Conservation (phyloP, 2,888 invertebrate species). For the Sinodicranocentrus sp. region DNA sequence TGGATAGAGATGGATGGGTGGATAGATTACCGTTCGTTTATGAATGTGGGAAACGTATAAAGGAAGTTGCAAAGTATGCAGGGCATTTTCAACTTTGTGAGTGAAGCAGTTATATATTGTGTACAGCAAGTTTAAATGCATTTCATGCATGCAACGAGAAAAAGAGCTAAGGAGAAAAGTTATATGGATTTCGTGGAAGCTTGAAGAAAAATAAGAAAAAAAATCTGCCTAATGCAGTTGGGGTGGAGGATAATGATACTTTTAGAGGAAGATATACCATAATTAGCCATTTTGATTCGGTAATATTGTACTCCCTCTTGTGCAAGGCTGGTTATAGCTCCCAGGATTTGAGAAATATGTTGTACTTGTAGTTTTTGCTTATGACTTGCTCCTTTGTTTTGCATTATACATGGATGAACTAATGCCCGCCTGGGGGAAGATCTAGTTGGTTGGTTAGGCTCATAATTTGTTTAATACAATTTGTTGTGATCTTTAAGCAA, state of each 20-base stretch:
- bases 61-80: no score
- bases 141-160: no score
- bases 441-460: not conserved
- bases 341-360: no score
- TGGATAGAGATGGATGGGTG: slow-evolving; percentile 58
- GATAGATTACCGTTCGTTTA: slow-evolving; percentile 32
- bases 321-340: slow-evolving; percentile 29
- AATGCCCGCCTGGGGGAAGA: slow-evolving; percentile 33
- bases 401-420: slow-evolving; percentile 21
- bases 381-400: slow-evolving; percentile 14
- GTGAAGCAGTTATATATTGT: no score
- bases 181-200: not conserved
- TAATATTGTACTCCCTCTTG: slow-evolving; percentile 22
- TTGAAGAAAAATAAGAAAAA: slow-evolving; percentile 5
- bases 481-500: not conserved
- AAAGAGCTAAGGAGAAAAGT: not conserved
- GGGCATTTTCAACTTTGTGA: no score
- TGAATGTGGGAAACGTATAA: not conserved
- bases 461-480: not conserved
- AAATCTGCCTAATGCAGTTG: slow-evolving; percentile 39
- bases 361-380: no score
- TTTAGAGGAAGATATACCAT: slow-evolving; percentile 42
- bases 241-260: slow-evolving; percentile 60
- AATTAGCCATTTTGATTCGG: slow-evolving; percentile 64
- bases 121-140: no score